These are phyloP conservation scores for Spodoptera picta DNA, from an alignment of 2,888 invertebrate genomes.

Conservation along the genomic window DNA sequence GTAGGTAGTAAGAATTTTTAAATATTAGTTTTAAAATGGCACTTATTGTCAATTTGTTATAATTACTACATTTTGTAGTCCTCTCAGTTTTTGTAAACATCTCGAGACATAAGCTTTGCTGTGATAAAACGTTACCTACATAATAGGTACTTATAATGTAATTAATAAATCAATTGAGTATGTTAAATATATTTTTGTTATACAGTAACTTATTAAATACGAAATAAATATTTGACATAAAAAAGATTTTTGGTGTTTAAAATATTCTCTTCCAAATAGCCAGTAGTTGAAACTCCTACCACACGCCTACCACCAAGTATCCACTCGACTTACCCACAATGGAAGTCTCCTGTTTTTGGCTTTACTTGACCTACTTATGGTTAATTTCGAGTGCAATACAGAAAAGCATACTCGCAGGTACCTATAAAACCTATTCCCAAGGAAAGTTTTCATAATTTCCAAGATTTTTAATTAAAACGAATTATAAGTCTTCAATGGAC, in stretches of 20 bases:
- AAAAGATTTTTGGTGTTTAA: neutral
- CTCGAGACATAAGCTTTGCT: constrained; percentile 65
- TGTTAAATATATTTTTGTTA: constrained; percentile 33
- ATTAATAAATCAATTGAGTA: constrained; percentile 24
- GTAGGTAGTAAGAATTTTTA: no score
- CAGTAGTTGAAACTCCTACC: neutral
- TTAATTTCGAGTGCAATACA: no score
- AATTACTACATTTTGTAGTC: constrained; percentile 25
- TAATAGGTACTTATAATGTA: constrained; percentile 45
- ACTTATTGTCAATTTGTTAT: constrained; percentile 41
- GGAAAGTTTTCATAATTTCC: no score
- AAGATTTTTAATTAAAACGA: no score
- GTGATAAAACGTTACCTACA: constrained; percentile 69
- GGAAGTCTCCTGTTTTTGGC: no score
- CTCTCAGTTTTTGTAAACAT: constrained; percentile 19
- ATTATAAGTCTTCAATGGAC: no score
- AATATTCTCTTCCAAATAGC: neutral
- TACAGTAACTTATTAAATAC: constrained; percentile 41
- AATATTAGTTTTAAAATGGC: constrained; percentile 47
- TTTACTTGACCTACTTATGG: no score
- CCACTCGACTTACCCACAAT: no score
- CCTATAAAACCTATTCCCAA: no score
- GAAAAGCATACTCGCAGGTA: no score
- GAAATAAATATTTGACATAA: constrained; percentile 30
- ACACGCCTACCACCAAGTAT: neutral